Evolutionary conservation across 2,113 vertebrate species (phyloP).

Genomic region (Acrocephalus kingi): DNA sequence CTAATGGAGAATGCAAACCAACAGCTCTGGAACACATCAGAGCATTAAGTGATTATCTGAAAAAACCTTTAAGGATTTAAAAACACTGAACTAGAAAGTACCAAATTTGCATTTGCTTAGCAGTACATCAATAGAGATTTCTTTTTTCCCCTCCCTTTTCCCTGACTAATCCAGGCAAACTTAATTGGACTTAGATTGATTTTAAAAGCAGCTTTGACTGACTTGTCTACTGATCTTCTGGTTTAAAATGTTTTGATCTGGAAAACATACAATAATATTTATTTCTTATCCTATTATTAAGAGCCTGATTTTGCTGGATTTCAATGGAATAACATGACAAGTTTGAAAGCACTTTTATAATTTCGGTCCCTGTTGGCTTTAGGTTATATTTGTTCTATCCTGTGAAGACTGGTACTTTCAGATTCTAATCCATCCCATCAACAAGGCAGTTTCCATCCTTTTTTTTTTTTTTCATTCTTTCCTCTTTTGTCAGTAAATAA

Average conservation of each 20-base stretch:
- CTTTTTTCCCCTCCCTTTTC: background rate
- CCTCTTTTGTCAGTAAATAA: background rate
- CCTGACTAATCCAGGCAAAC: background rate
- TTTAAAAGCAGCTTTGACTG: background rate
- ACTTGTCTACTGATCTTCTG: background rate
- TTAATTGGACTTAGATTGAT: background rate
- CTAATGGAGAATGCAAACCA: background rate
- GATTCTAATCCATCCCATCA: background rate
- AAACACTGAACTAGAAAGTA: background rate
- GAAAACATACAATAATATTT: background rate
- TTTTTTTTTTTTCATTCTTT: background rate
- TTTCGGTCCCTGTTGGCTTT: background rate
- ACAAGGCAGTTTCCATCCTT: background rate
- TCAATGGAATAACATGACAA: background rate
- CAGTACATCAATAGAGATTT: background rate
- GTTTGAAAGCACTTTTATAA: background rate
- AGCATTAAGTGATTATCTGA: background rate
- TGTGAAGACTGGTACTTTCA: background rate
- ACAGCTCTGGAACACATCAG: background rate
- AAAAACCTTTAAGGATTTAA: background rate
- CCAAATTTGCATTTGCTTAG: background rate
- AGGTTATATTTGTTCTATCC: background rate
- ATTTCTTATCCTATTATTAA: background rate
- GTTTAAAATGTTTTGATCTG: background rate
- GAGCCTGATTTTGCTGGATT: background rate